phyloP scores from a whole-genome alignment of 2,888 invertebrate species.

The Volucella inflata region DNA sequence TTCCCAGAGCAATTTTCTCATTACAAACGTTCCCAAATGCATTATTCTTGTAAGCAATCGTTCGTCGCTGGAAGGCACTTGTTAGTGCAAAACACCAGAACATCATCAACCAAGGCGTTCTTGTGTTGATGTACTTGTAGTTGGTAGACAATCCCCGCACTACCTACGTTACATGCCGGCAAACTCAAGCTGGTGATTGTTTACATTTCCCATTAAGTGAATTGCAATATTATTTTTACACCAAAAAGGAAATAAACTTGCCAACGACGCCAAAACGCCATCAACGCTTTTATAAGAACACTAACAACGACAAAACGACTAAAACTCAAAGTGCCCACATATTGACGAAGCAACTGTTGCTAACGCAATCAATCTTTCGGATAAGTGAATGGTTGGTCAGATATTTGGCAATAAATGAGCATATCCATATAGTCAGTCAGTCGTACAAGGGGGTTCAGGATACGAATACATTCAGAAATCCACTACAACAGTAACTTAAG shows the following conservation, averaged over 20 bases:
- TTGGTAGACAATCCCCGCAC: slow-evolving; percentile 1
- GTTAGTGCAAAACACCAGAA: slow-evolving; percentile 33
- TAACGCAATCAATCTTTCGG: slow-evolving; percentile 23
- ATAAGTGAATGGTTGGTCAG: not conserved
- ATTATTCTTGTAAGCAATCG: slow-evolving; percentile 51
- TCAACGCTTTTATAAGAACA: slow-evolving; percentile 10
- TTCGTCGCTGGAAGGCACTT: slow-evolving; percentile 26
- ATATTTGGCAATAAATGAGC: slow-evolving; percentile 28
- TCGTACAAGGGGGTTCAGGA: too few relatives aligned
- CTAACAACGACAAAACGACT: not conserved
- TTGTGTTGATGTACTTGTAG: slow-evolving; percentile 3
- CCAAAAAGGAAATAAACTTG: slow-evolving; percentile 46
- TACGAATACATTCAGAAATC: too few relatives aligned
- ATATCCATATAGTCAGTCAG: not conserved
- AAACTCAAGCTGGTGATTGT: slow-evolving; percentile 44
- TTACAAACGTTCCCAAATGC: slow-evolving; percentile 44
- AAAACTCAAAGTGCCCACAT: not conserved
- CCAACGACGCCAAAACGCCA: slow-evolving; percentile 15
- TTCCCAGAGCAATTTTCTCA: slow-evolving; percentile 29
- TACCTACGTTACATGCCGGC: slow-evolving; percentile 25
- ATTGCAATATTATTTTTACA: slow-evolving; percentile 61
- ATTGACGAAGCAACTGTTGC: slow-evolving; percentile 16
- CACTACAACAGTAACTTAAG: not conserved
- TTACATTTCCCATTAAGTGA: slow-evolving; percentile 63
- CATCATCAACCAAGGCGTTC: slow-evolving; percentile 34